Base-by-base conservation (phyloP, 2,797 vertebrate species). In the Eulemur albifrons region DNA sequence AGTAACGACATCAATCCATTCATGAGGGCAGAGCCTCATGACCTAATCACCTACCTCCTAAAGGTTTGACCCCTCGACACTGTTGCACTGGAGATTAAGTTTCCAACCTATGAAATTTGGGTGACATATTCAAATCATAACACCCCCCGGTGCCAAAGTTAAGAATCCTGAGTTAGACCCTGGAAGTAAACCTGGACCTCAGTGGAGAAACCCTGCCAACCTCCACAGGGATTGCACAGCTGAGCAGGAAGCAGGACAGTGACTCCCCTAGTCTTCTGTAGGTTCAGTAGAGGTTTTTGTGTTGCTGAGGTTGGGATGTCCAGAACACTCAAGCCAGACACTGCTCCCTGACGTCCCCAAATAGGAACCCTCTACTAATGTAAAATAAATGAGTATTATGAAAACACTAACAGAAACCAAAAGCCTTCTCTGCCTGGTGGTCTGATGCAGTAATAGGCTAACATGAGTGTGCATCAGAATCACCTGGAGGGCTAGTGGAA, bases 151-250 rank as follows among this genome's bases (percentile, higher is more conserved):
- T n/a, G n/a, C 57, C 1, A 0, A 54, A 30, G 57, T 2, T 67
- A 48, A 65, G 45, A 85, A 59, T 14, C 48, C 48, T 14, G 50
- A 43, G 38, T 72, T 23, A 54, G 86, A 81, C 7, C 72, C 43
- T 50, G 10, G 82, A 35, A 14, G 17, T 32, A 8, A 81, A 52
- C 40, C 35, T 6, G 25, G 21, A 20, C 43, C 0, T 23, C 48
- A 7, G 2, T 15, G 21, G 57, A 52, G 38, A 90, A 59, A 45
- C 2, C 13, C 77, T 52, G n/a, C 50, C 65, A 20, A 10, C 32
- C 57, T 57, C 43, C 8, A 1, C 0, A 1, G 35, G 43, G n/a
- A 17, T 12, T 2, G 0, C 11, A 15, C 21, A 8, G 63, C n/a
- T 90, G 54, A 79, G 5, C 18, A 70, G 52, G 59, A 83, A 84